Conservation (phyloP, 2,888 invertebrate genomes). For the Papilio elwesi region DNA sequence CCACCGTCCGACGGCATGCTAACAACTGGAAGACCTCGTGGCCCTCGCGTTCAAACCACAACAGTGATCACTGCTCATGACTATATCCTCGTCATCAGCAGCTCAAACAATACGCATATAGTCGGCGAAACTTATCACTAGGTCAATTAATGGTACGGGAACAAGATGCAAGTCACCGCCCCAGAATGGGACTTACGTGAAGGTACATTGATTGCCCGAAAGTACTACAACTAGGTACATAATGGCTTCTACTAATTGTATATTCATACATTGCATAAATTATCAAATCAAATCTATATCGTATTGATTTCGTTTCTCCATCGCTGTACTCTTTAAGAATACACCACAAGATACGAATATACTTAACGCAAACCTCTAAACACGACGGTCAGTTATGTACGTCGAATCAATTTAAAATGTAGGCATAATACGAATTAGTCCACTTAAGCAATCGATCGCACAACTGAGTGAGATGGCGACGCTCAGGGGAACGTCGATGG, state of each 20-base stretch:
- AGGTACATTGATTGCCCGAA: neutral
- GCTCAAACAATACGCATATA: too few relatives aligned
- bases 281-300: constrained; percentile 46
- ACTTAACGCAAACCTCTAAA: constrained; percentile 66
- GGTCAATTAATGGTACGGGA: too few relatives aligned
- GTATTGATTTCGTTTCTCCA: constrained; percentile 46
- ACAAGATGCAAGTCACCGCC: too few relatives aligned
- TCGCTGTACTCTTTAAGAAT: constrained; percentile 66
- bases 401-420: constrained; percentile 75
- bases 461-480: constrained; percentile 2
- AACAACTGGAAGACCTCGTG: constrained; percentile 40
- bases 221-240: neutral
- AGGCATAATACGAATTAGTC: constrained; percentile 38
- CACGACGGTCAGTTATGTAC: constrained; percentile 73
- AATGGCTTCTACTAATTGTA: constrained; percentile 41
- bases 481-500: neutral
- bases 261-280: constrained; percentile 58
- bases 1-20: neutral
- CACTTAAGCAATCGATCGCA: constrained; percentile 41
- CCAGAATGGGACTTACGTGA: too few relatives aligned
- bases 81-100: neutral
- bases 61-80: neutral
- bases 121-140: too few relatives aligned
- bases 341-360: constrained; percentile 59
- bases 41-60: neutral